Conservation (phyloP, 2,797 vertebrate genomes). For the Lindbergichthys nudifrons region DNA sequence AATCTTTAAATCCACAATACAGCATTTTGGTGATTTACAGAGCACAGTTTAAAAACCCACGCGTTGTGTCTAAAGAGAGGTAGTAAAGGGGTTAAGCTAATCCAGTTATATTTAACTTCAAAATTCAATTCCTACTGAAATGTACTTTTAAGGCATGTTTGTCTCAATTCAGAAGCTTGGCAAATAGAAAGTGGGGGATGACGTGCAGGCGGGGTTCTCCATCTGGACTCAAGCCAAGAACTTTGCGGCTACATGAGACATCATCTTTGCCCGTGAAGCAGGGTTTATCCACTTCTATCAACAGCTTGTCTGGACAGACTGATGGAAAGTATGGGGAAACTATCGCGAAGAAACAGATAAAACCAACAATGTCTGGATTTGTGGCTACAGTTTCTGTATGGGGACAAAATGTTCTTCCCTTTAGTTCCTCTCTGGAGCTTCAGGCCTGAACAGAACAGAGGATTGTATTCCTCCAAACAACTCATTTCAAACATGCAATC, state of each 20-base stretch:
- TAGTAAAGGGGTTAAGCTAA: not conserved
- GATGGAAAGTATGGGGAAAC: constrained; percentile 12
- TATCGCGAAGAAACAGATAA: not conserved
- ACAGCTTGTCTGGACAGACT: not conserved
- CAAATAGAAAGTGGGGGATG: constrained; percentile 1
- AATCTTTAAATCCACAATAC: constrained; percentile 5
- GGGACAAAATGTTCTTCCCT: constrained; percentile 49
- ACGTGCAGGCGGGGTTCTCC: constrained; percentile 16
- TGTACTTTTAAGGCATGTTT: constrained; percentile 6
- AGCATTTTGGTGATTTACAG: not conserved
- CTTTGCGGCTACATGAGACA: constrained; percentile 6
- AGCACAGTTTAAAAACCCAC: not conserved
- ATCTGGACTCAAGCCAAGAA: constrained; percentile 21
- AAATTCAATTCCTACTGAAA: not conserved
- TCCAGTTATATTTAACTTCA: not conserved
- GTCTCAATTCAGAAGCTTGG: constrained; percentile 5
- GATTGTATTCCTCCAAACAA: not conserved
- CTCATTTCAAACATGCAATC: constrained; percentile 23
- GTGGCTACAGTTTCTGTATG: constrained; percentile 2
- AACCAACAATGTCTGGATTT: not conserved
- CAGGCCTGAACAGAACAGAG: not conserved
- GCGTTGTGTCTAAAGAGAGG: not conserved
- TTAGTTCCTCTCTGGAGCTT: constrained; percentile 14
- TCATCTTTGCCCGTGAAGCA: not conserved
- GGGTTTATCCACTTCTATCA: constrained; percentile 6